These are phyloP conservation scores for Myotis davidii DNA, from an alignment of 2,113 vertebrate species.

Conservation along the genomic window DNA sequence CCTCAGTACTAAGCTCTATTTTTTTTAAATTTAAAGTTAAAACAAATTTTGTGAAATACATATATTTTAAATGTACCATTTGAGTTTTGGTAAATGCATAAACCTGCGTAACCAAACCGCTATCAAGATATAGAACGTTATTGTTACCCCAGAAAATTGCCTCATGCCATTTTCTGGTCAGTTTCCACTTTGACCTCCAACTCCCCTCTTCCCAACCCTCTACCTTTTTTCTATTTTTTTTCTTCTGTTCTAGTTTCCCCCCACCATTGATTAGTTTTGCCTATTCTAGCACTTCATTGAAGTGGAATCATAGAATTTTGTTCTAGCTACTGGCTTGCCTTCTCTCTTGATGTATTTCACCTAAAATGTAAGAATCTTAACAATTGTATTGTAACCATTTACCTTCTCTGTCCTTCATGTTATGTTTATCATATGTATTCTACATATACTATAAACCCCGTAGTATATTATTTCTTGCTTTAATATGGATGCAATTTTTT, in stretches of 20 bases:
- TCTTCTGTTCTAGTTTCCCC: background rate
- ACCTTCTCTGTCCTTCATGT: background rate
- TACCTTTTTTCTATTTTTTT: background rate
- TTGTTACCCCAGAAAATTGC: background rate
- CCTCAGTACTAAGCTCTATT: background rate
- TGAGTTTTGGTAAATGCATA: background rate
- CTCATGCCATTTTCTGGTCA: background rate
- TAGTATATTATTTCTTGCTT: background rate
- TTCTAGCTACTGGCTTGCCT: background rate
- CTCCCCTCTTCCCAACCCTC: rapidly evolving
- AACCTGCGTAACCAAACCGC: background rate
- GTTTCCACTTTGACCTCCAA: background rate
- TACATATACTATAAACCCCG: background rate
- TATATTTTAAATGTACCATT: background rate
- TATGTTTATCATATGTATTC: rapidly evolving
- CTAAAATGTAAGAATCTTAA: rapidly evolving
- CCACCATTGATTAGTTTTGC: background rate
- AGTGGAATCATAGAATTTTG: background rate
- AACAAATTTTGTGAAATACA: background rate
- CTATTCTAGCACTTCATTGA: background rate
- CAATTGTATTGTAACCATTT: rapidly evolving
- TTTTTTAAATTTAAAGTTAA: background rate
- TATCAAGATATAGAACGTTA: background rate
- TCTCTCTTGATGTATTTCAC: rapidly evolving
- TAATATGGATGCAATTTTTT: background rate